Conservation (phyloP, 2,888 invertebrate genomes). For the Melieria omissa region DNA sequence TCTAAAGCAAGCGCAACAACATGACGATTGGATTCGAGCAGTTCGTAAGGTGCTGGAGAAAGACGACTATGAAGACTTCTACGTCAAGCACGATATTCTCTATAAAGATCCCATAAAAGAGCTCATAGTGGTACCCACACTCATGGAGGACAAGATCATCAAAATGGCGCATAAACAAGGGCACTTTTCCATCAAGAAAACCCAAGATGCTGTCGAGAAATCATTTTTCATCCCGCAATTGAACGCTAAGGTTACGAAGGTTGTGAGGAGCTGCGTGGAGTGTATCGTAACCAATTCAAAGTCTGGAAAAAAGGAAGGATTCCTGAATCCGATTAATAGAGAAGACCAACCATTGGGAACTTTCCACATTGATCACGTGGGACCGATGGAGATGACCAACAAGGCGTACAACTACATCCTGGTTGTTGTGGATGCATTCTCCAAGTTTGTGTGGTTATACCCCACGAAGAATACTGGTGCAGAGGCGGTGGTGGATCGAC, state of each 20-base stretch:
- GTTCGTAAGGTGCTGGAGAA: no score
- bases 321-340: conserved; percentile 49
- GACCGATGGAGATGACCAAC: conserved; percentile 47
- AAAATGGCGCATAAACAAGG: no score
- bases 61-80: no score
- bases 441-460: conserved; percentile 58
- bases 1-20: no score
- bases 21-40: no score
- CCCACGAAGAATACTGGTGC: conserved; percentile 51
- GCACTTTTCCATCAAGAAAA: no score
- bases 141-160: no score
- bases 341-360: conserved; percentile 52
- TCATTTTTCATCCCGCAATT: no score
- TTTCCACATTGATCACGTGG: conserved; percentile 58
- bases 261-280: conserved; percentile 1
- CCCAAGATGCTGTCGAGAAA: no score
- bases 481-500: conserved; percentile 53
- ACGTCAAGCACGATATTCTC: no score
- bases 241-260: neutral
- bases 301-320: conserved; percentile 49
- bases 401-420: conserved; percentile 38
- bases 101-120: no score
- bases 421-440: conserved; percentile 50
- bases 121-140: no score
- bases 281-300: conserved; percentile 45